Base-by-base conservation (phyloP, 23 tunicate species). In the Ascidia mentula region DNA sequence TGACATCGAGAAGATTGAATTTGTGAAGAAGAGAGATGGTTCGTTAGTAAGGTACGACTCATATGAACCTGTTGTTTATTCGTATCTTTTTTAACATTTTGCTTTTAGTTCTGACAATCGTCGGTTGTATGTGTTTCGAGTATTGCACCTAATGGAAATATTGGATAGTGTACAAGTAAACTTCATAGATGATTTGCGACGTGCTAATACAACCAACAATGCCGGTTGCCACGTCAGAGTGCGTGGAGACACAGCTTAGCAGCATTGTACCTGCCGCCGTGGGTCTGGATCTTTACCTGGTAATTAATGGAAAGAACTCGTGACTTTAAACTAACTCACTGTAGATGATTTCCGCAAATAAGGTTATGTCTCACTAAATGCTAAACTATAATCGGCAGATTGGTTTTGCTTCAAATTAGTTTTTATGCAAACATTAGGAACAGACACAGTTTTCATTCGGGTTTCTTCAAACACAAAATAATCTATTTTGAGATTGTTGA, bases 101-200 rank as follows among this genome's bases (percentile, higher is more conserved):
- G 24, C n/a, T n/a, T n/a, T 71, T 18, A 71, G 75, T 35, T 35
- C 38, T 34, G 75, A 71, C 38, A 71, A 71, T 35, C 75, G 75
- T 12, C 38, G 75, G 2, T 31, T 71, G n/a, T 71, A 71, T 36
- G 75, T 71, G 6, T 71, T 71, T 71, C 75, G 75, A 28, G 75
- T 35, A 28, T 31, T 71, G 33, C 75, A 71, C 8, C 32, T 71
- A 31, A 71, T 71, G 75, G 75, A 36, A 2, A 71, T 34, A 3
- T 31, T 71, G 2, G 38, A 71, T 22, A 31, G 32, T 18, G 32
- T 71, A 22, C 36, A 35, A 9, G 75, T 71, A 6, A n/a, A 35
- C 18, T 71, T 71, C 30, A 35, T 35, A 3, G 75, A 71, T 3
- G 75, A 71, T 18, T 6, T 34, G 38, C 38, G 75, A 34, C 30